Evolutionary conservation across 2,113 vertebrate genomes (phyloP), one percentile per base, ranked within the genome.

Genomic region (Rhabdornis inornatus): DNA sequence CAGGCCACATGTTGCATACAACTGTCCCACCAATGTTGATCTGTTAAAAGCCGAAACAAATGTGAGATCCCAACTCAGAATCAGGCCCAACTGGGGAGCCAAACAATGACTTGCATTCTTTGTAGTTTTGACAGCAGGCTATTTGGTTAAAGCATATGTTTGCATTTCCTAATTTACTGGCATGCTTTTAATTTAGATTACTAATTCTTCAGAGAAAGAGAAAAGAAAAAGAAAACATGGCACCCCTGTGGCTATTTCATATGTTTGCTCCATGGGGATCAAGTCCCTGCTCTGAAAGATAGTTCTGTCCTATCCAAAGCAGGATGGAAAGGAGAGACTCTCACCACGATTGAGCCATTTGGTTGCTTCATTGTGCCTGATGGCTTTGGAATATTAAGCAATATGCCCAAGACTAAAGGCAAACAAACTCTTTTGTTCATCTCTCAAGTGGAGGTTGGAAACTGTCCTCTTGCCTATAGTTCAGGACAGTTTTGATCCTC

Each of bases 151-250:
- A 92, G 53, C 89, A 89, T 89, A 78, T 87, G 87, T 94, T 96
- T 92, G 69, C 77, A 63, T 95, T 96, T 96, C 69, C 84, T 92
- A 87, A 95, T 96, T 95, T 78, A 91, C 84, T 95, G 81, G 47
- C 56, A 50, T 91, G 72, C 55, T 94, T 92, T 95, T 92, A 84
- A 63, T 94, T 95, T 72, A 59, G 15, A 65, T 90, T 76, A 89
- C 56, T 91, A 65, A 72, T 74, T 83, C 85, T 92, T 91, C 69
- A 85, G 63, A 87, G 33, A 71, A 63, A 80, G 61, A 86, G 63
- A 91, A 90, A 93, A 93, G 57, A 74, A 85, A 92, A 88, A 92
- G 83, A 90, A 92, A 84, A 94, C 63, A 71, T 76, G 69, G 61
- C 47, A 94, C 57, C 92, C 64, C 66, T 80, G 70, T 93, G 70